Conservation (phyloP, 2,888 invertebrate species). For the Ephialtes manifestator region DNA sequence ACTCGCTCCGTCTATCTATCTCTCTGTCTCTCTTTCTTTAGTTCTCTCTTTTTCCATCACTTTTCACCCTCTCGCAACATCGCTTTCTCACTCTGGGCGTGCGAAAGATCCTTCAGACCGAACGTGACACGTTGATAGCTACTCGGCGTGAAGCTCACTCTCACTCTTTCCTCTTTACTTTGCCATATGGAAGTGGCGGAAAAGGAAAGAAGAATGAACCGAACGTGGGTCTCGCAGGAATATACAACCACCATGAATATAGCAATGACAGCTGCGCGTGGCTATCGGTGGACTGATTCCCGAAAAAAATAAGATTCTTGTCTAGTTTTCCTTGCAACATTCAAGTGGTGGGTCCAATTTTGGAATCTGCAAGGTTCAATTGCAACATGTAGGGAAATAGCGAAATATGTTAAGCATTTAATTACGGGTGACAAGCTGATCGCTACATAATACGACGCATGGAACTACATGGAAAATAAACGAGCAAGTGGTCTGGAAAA, state of each 20-base stretch:
- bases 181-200: neutral
- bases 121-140: slow-evolving; percentile 67
- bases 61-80: slow-evolving; percentile 29
- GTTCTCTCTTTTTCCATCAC: neutral
- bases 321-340: too few relatives aligned
- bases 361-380: too few relatives aligned
- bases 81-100: slow-evolving; percentile 60
- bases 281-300: slow-evolving; percentile 12
- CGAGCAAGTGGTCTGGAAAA: too few relatives aligned
- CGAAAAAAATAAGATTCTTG: too few relatives aligned
- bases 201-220: slow-evolving; percentile 42
- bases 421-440: too few relatives aligned
- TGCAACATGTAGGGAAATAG: too few relatives aligned
- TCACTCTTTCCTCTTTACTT: slow-evolving; percentile 7
- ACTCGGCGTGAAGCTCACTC: slow-evolving; percentile 49
- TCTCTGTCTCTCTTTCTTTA: slow-evolving; percentile 12
- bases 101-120: slow-evolving; percentile 59
- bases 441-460: too few relatives aligned
- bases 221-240: slow-evolving; percentile 26
- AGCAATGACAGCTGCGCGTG: neutral
- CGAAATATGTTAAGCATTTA: too few relatives aligned
- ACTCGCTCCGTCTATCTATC: slow-evolving; percentile 7
- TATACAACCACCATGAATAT: slow-evolving; percentile 20
- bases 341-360: too few relatives aligned
- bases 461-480: too few relatives aligned